Conservation (phyloP, 1,140 invertebrate genomes). For the Melitaea cinxia region DNA sequence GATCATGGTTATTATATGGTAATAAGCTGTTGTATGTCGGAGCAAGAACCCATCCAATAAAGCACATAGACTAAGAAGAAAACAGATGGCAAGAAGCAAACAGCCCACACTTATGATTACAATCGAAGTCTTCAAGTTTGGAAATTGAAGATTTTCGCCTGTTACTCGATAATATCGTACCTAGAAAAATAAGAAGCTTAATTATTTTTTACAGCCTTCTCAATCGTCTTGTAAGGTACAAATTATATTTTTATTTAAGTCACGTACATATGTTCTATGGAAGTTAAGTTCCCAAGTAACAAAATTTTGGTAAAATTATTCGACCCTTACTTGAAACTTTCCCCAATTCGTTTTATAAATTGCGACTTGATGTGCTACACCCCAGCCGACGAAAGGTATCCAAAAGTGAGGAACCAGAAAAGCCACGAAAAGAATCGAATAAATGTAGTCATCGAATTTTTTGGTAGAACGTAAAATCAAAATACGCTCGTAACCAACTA, state of each 20-base stretch:
- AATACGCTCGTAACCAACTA: conserved; percentile 83
- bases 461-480: conserved; percentile 81
- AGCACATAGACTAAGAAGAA: conserved; percentile 82
- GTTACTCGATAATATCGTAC: conserved; percentile 81
- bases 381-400: conserved; percentile 85
- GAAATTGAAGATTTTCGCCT: conserved; percentile 82
- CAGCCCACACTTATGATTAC: conserved; percentile 83
- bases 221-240: not conserved
- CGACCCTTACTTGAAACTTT: conserved; percentile 78
- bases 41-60: conserved; percentile 83
- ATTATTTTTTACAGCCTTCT: not conserved
- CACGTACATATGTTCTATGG: conserved; percentile 23
- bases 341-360: conserved; percentile 85
- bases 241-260: too few species aligned
- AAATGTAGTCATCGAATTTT: conserved; percentile 85
- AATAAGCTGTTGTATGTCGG: conserved; percentile 83
- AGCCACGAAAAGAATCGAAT: conserved; percentile 84
- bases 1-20: conserved; percentile 85
- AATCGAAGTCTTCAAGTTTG: conserved; percentile 81
- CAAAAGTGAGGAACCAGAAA: conserved; percentile 85
- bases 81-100: conserved; percentile 81
- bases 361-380: conserved; percentile 83
- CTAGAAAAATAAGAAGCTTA: conserved; percentile 47
- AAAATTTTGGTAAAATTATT: conserved; percentile 28
- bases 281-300: conserved; percentile 18